Base-by-base conservation (phyloP, 2,797 vertebrate genomes). In the Cossypha niveicapilla region DNA sequence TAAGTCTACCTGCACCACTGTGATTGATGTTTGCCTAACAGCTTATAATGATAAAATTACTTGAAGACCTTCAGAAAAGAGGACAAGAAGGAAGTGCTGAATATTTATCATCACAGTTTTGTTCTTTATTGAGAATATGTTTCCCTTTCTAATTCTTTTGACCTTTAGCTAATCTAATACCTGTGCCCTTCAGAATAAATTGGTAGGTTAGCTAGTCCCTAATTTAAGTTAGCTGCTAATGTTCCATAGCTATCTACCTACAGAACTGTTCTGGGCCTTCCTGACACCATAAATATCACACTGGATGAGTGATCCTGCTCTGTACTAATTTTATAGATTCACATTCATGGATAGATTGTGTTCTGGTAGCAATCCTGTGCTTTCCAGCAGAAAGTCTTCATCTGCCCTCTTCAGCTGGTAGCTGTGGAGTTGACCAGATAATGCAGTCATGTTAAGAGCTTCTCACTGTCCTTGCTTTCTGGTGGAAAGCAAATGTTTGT, bases 61-160 rank as follows among this genome's bases (percentile, higher is more conserved):
- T 76, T 70, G 28, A 85, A 94, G 81, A 79, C 86, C 72, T 95
- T 92, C 56, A 79, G 68, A 51, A 79, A 82, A 79, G 86, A 74
- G 44, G 13, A 81, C 24, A 39, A 54, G 77, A 45, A 56, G 21
- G 37, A 81, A 75, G 47, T 1, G 3, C 42, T 93, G 92, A 89
- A 91, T 94, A 87, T 89, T 93, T 92, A 92, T 94, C 24, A 28
- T 63, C 65, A 91, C 60, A 73, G 5, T 87, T 96, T 42, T 88
- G 39, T 85, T 47, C 71, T 87, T 94, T 86, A 76, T 70, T 74
- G 57, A 85, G 70, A 85, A 65, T 30, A 37, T 47, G 37, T 93
- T 94, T 93, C 44, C 34, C 50, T 70, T 93, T 82, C 74, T 81
- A 88, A 66, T 62, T 73, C 35, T 56, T 78, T 79, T 79, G 74